These are phyloP conservation scores for Actinostola sp. DNA, from an alignment of 92 coral and sea anemone species.

Conservation along the genomic window DNA sequence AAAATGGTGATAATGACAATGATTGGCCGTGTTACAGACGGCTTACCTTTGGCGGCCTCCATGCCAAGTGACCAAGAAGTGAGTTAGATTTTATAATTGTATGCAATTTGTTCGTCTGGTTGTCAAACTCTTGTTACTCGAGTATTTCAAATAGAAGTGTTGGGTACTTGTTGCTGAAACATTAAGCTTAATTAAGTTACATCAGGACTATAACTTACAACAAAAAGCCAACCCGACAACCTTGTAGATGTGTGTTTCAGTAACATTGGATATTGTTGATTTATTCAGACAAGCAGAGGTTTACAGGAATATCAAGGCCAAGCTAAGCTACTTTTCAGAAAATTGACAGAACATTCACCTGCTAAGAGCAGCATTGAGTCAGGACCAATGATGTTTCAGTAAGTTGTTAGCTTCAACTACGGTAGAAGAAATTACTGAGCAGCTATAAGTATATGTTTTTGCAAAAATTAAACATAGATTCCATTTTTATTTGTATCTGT, in stretches of 20 bases:
- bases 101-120: not conserved
- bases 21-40: slow-evolving; percentile 97
- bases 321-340: slow-evolving; percentile 92
- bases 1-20: slow-evolving; percentile 98
- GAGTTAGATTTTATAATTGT: slow-evolving; percentile 4
- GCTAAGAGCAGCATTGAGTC: slow-evolving; percentile 97
- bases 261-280: not conserved
- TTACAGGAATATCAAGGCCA: slow-evolving; percentile 95
- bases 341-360: slow-evolving; percentile 91
- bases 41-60: slow-evolving; percentile 95
- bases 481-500: too few species aligned
- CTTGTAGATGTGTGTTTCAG: too few species aligned
- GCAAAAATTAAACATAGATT: too few species aligned
- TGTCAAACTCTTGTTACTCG: not conserved
- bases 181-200: too few species aligned
- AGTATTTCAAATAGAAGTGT: too few species aligned
- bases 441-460: too few species aligned
- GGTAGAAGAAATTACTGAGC: not conserved
- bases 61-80: slow-evolving; percentile 99
- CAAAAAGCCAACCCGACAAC: too few species aligned
- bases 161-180: too few species aligned
- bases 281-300: slow-evolving; percentile 70
- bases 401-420: slow-evolving; percentile 13
- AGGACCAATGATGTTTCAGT: slow-evolving; percentile 98
- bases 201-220: too few species aligned